Evolutionary conservation across 92 coral and sea anemone species (phyloP), one percentile per base, ranked within the genome.

Genomic region (Phenganax subtilis): DNA sequence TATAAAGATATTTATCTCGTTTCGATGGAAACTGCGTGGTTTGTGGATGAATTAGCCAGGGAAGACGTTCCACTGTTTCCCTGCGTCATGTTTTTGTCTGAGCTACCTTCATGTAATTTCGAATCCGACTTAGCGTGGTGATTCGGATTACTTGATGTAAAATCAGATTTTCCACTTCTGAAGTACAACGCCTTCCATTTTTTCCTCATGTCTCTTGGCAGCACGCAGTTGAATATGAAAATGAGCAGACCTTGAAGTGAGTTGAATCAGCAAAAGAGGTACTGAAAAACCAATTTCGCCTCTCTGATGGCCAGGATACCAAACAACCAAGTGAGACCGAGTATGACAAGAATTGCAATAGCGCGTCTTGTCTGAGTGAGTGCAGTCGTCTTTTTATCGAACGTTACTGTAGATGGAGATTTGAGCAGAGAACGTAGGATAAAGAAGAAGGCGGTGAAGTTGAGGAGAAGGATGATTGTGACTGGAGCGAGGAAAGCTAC

Each of bases 61-160:
- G 14, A 71, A 64, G 71, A 54, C 52, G 69, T 73, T 73, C 65
- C 75, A 37, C 47, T 55, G 37, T 75, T 54, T 63, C 2, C 10
- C 51, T 74, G 15, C 54, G 12, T 47, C 8, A 54, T 20, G 25
- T 20, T 44, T 54, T 83, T 59, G 62, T 44, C n/a, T 17, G 54
- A 17, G 75, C 44, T 12, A 75, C 52, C 51, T 7, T 12, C 52
- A 61, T n/a, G 7, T 29, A 55, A 53, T 74, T 52, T 54, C n/a
- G 57, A 20, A 72, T n/a, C 11, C 55, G 30, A 0, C 20, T 65
- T 55, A 84, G 85, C 84, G 89, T 76, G 64, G 71, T 80, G 82
- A 75, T 85, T 82, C 84, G 88, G 88, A 75, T 51, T 27, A 60
- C 44, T 71, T 76, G 25, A 65, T 31, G 76, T 64, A 44, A 17